Evolutionary conservation across 2,888 invertebrate species (phyloP).

Genomic region (Escarpia spicata): DNA sequence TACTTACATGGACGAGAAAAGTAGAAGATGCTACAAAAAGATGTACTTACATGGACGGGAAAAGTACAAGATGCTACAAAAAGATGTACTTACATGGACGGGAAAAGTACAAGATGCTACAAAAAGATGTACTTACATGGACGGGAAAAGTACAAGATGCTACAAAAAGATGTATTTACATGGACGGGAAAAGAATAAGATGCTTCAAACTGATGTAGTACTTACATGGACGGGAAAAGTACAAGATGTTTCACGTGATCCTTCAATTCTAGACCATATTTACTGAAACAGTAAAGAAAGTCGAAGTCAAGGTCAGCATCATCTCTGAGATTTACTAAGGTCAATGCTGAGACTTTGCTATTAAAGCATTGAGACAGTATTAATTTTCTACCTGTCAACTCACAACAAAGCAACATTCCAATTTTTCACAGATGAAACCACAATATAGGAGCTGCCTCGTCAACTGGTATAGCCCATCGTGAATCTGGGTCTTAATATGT

Average conservation of each 20-base stretch:
- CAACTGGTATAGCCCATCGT: too few species aligned
- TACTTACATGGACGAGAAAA: too few species aligned
- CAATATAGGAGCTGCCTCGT: not conserved
- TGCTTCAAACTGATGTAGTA: conserved; percentile 35
- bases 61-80: conserved; percentile 48
- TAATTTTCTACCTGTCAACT: not conserved
- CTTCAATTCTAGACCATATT: conserved; percentile 59
- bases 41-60: conserved; percentile 64
- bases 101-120: too few species aligned
- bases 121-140: conserved; percentile 57
- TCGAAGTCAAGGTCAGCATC: too few species aligned
- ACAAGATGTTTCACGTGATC: conserved; percentile 64
- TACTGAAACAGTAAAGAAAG: conserved; percentile 46
- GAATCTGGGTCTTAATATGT: too few species aligned
- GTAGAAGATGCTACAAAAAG: not conserved
- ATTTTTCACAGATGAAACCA: conserved; percentile 14
- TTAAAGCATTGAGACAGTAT: too few species aligned
- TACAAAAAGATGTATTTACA: conserved; percentile 38
- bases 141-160: conserved; percentile 64
- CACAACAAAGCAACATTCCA: not conserved
- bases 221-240: conserved; percentile 65
- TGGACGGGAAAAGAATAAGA: too few species aligned
- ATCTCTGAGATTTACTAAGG: too few species aligned
- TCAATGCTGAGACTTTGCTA: too few species aligned
- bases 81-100: too few species aligned